These are phyloP conservation scores for Thamnaconus septentrionalis DNA, from an alignment of 2,113 vertebrate genomes.

Conservation along the genomic window DNA sequence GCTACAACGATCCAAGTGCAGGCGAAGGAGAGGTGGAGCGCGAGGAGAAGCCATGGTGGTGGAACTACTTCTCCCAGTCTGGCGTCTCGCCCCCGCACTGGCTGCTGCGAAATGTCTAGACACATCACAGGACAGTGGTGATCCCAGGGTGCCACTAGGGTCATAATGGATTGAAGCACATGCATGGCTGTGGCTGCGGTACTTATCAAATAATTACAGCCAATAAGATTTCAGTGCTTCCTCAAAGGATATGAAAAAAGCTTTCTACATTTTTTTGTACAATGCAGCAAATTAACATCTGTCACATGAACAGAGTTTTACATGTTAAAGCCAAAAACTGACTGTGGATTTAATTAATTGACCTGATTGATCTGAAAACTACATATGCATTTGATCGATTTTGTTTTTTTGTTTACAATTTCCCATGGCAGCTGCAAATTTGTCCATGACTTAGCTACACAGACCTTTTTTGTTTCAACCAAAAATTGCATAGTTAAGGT, in stretches of 20 bases:
- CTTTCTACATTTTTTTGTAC: not conserved
- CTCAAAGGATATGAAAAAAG: conserved; percentile 2
- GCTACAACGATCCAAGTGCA: conserved; percentile 48
- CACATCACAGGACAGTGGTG: not conserved
- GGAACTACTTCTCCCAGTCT: conserved; percentile 90
- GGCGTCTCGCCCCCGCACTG: conserved; percentile 84
- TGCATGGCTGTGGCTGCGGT: too few relatives aligned
- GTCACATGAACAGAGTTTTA: conserved; percentile 2
- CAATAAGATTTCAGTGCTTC: conserved; percentile 13
- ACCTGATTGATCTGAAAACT: too few relatives aligned
- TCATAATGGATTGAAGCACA: conserved; percentile 10
- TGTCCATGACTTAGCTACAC: not conserved
- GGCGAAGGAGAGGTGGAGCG: conserved; percentile 54
- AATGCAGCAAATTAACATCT: conserved; percentile 10
- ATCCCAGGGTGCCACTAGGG: conserved; percentile 4
- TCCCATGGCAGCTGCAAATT: conserved; percentile 7
- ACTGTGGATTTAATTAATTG: too few relatives aligned
- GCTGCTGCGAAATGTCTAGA: conserved; percentile 84
- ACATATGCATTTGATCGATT: too few relatives aligned
- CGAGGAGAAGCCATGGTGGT: conserved; percentile 95
- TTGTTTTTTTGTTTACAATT: too few relatives aligned
- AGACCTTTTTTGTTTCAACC: too few relatives aligned
- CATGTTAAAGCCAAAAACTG: too few relatives aligned
- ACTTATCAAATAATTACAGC: not conserved
- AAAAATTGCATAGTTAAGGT: not conserved